Evolutionary conservation across 2,797 vertebrate genomes (phyloP).

Genomic region (Chaetodon trifasciatus): DNA sequence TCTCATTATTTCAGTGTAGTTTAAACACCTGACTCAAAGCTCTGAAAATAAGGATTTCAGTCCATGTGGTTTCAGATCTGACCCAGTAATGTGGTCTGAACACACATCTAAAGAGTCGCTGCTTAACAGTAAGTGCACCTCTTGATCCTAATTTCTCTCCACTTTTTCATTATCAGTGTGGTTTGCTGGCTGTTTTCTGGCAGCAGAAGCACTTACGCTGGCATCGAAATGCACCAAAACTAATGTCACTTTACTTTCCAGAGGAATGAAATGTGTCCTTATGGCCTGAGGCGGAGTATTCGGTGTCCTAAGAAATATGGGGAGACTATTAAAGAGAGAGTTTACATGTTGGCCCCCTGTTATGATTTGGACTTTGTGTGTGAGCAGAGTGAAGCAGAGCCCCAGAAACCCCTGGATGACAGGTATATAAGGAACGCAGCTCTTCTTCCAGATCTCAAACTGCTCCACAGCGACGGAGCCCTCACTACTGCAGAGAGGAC

Average conservation of each 20-base stretch:
- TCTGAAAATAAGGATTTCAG: slow-evolving; percentile 22
- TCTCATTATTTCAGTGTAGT: neutral
- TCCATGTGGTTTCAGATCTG: slow-evolving; percentile 19
- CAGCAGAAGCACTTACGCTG: neutral
- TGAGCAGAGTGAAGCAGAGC: slow-evolving; percentile 36
- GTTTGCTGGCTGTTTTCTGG: slow-evolving; percentile 14
- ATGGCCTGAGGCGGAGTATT: slow-evolving; percentile 74
- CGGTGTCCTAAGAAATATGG: slow-evolving; percentile 81
- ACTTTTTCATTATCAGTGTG: neutral
- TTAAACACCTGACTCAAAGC: slow-evolving; percentile 12
- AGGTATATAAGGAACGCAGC: slow-evolving; percentile 73
- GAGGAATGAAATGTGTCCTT: slow-evolving; percentile 72
- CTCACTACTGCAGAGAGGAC: slow-evolving; percentile 11
- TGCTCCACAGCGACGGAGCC: neutral
- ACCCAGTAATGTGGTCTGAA: slow-evolving; percentile 45
- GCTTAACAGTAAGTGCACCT: slow-evolving; percentile 63
- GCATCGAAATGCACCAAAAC: slow-evolving; percentile 4
- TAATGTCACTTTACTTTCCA: slow-evolving; percentile 48
- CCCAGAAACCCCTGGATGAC: slow-evolving; percentile 58
- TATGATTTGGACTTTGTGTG: slow-evolving; percentile 36
- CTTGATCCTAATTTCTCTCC: slow-evolving; percentile 9
- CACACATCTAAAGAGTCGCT: slow-evolving; percentile 22
- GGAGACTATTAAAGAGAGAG: slow-evolving; percentile 69
- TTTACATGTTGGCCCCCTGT: slow-evolving; percentile 40
- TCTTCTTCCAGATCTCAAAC: slow-evolving; percentile 67